Conservation (phyloP, 2,888 invertebrate genomes). For the Standfussiana lucernea region DNA sequence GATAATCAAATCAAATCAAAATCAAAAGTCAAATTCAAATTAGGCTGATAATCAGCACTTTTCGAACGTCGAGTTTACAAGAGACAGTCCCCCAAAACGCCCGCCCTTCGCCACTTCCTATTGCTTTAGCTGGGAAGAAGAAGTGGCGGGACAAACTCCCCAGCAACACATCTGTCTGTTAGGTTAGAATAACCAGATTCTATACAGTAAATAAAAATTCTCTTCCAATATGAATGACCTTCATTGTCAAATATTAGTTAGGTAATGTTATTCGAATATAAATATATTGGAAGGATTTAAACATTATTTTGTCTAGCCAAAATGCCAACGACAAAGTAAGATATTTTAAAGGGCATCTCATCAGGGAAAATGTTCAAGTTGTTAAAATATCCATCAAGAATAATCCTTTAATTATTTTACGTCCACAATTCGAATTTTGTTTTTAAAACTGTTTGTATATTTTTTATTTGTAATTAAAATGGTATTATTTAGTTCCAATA, state of each 20-base stretch:
- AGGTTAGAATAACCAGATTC: too few species aligned
- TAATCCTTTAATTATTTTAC: neutral
- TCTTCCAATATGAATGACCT: neutral
- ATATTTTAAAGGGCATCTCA: neutral
- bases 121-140: too few species aligned
- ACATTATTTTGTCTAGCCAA: neutral
- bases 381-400: neutral
- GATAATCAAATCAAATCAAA: too few species aligned
- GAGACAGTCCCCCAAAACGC: too few species aligned
- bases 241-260: neutral
- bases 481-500: neutral
- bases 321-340: neutral
- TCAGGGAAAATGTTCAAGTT: conserved; percentile 1
- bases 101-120: too few species aligned
- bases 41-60: too few species aligned
- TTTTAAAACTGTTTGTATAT: neutral
- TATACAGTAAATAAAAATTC: too few species aligned
- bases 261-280: neutral
- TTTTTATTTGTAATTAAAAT: neutral
- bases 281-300: neutral
- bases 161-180: too few species aligned
- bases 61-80: too few species aligned
- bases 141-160: too few species aligned
- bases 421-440: neutral
- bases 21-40: too few species aligned